Conservation (phyloP, 2,797 vertebrate genomes). For the Tamandua tetradactyla region DNA sequence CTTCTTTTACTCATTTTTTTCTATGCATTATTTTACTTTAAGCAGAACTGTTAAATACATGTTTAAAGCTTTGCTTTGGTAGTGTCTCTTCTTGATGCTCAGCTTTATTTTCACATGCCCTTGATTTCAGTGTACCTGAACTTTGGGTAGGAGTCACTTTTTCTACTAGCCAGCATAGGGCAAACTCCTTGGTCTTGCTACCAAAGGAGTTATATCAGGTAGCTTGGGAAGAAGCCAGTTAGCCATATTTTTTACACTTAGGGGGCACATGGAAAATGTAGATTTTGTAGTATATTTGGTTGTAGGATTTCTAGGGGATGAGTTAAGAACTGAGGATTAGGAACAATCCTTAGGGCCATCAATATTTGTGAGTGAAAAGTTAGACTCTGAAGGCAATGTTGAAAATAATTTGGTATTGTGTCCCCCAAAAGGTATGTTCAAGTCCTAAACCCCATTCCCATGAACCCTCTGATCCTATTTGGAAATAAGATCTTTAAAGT, state of each 20-base stretch:
- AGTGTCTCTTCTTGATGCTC: not conserved
- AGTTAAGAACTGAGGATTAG: not conserved
- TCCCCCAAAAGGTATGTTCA: too few relatives aligned
- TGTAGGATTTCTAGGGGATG: not conserved
- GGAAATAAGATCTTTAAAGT: too few relatives aligned
- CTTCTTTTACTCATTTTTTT: not conserved
- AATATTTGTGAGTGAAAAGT: not conserved
- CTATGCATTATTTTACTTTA: slow-evolving; percentile 25
- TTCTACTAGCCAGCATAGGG: not conserved
- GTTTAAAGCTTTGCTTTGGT: slow-evolving; percentile 10
- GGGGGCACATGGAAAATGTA: not conserved
- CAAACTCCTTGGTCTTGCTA: not conserved
- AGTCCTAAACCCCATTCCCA: too few relatives aligned
- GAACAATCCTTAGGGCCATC: not conserved
- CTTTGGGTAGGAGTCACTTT: not conserved
- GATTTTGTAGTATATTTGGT: not conserved
- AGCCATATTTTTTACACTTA: not conserved
- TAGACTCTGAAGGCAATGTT: not conserved
- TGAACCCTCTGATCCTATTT: too few relatives aligned
- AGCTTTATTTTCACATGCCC: not conserved
- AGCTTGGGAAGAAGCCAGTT: not conserved
- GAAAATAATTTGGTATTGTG: not conserved
- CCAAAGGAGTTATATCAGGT: not conserved
- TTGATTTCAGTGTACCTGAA: not conserved
- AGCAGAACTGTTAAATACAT: not conserved